Evolutionary conservation across 2,888 invertebrate genomes (phyloP).

Genomic region (Diaphora mendica): DNA sequence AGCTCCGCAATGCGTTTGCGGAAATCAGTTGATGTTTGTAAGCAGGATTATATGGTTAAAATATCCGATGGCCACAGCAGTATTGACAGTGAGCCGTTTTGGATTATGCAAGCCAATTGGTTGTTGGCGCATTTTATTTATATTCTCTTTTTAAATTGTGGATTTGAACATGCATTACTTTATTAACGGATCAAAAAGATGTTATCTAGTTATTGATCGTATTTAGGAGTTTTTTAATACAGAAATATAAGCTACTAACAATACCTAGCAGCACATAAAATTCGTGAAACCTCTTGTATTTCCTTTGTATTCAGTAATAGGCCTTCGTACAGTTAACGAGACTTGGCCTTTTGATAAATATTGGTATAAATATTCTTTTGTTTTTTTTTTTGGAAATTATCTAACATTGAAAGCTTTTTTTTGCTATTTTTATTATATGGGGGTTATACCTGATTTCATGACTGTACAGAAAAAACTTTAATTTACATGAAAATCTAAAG

Average conservation of each 20-base stretch:
- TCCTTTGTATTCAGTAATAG: not conserved
- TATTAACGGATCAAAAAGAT: not conserved
- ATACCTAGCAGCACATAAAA: not conserved
- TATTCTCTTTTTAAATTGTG: not conserved
- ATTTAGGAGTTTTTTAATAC: not conserved
- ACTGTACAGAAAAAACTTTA: not conserved
- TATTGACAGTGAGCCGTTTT: conserved; percentile 46
- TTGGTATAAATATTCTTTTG: not conserved
- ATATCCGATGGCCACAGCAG: conserved; percentile 42
- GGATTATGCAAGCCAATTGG: conserved; percentile 24
- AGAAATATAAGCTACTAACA: not conserved
- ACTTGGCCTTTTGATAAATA: not conserved
- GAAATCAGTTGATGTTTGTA: conserved; percentile 67
- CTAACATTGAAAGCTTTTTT: not conserved
- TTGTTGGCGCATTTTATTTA: conserved; percentile 13
- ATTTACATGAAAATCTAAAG: not conserved
- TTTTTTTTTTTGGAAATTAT: not conserved
- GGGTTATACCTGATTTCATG: not conserved
- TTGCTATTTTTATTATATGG: not conserved
- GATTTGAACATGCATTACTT: not conserved
- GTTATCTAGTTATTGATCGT: not conserved
- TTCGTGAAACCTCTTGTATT: not conserved
- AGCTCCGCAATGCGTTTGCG: conserved; percentile 68
- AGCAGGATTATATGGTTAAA: conserved; percentile 65
- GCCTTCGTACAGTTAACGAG: not conserved